phyloP scores from a whole-genome alignment of 2,888 invertebrate species.

The Heterodera filipjevi region DNA sequence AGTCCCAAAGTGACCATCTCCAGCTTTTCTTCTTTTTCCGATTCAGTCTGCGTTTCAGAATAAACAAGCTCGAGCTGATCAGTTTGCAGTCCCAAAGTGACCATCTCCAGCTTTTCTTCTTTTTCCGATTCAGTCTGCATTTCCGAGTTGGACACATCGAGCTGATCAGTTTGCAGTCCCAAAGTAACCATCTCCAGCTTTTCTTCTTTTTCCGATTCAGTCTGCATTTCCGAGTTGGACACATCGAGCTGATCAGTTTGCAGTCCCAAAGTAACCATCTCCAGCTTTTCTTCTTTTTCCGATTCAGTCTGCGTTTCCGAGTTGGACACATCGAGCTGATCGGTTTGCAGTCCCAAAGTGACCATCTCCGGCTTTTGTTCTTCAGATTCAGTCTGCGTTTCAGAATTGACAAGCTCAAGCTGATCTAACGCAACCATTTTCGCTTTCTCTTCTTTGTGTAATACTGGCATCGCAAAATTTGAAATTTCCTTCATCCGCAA shows the following conservation, averaged over 20 bases:
- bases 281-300: background rate
- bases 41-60: background rate
- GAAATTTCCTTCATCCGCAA: slow-evolving; percentile 16
- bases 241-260: background rate
- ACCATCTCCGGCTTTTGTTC: slow-evolving; percentile 11
- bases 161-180: background rate
- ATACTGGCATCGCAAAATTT: background rate
- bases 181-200: slow-evolving; percentile 1
- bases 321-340: background rate
- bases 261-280: background rate
- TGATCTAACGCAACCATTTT: background rate
- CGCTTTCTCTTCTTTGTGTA: background rate
- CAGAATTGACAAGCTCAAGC: background rate
- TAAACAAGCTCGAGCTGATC: background rate
- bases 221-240: background rate
- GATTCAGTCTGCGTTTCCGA: background rate
- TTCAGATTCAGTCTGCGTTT: slow-evolving; percentile 10
- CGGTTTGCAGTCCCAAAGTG: slow-evolving; percentile 6
- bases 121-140: background rate
- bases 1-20: background rate
- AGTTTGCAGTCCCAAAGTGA: background rate
- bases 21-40: slow-evolving; percentile 1
- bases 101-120: background rate
- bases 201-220: background rate
- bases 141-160: background rate